Conservation (phyloP, 53 echinoderm and acorn worm genomes). For the Mesocentrotus franciscanus region DNA sequence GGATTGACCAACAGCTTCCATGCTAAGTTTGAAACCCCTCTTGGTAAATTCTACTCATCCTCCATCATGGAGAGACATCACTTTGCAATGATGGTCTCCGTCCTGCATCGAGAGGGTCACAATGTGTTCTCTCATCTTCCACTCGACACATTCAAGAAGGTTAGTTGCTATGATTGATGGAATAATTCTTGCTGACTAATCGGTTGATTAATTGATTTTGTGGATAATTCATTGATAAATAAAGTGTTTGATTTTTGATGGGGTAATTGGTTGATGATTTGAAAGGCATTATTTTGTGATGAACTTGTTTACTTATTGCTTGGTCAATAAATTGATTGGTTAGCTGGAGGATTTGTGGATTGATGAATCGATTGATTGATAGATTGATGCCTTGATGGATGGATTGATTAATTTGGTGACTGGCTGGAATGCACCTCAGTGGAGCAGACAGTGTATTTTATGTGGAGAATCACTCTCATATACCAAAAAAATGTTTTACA, state of each 20-base stretch:
- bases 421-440: background rate
- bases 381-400: constrained; percentile 46
- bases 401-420: background rate
- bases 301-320: background rate
- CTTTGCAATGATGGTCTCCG: constrained; percentile 76
- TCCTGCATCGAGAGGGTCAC: constrained; percentile 76
- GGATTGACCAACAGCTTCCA: constrained; percentile 86
- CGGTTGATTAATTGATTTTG: background rate
- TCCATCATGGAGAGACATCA: constrained; percentile 93
- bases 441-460: too few species aligned
- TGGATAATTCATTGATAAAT: too few species aligned
- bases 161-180: constrained; percentile 71
- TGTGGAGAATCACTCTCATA: too few species aligned
- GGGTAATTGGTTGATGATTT: background rate
- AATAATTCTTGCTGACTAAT: constrained; percentile 48
- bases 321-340: constrained; percentile 45
- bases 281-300: background rate
- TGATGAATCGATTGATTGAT: background rate
- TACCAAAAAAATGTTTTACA: too few species aligned
- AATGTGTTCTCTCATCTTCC: constrained; percentile 90
- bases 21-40: constrained; percentile 79
- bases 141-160: constrained; percentile 89
- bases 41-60: constrained; percentile 84
- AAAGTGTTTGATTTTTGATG: constrained; percentile 56
- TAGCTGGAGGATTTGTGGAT: constrained; percentile 56